These are phyloP conservation scores for Stratiomys singularior DNA, from an alignment of 2,888 invertebrate species.

Conservation along the genomic window DNA sequence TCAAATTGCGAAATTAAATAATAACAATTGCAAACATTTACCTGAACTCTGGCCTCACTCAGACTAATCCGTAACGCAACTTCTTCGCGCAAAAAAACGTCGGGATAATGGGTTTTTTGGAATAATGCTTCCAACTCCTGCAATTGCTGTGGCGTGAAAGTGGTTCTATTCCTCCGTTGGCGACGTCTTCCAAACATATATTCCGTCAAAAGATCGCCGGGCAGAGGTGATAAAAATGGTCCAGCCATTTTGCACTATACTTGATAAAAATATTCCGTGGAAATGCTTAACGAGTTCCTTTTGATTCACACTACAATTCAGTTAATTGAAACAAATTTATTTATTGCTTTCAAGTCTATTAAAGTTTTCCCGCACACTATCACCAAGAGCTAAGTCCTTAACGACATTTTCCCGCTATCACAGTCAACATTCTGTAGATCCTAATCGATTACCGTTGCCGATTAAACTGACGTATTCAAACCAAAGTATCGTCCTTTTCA, in stretches of 20 bases:
- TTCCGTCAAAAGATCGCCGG: conserved; percentile 88
- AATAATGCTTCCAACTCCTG: conserved; percentile 91
- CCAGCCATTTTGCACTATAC: conserved; percentile 75
- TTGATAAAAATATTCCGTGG: neutral
- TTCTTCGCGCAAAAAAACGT: conserved; percentile 84
- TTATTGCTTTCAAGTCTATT: too few relatives aligned
- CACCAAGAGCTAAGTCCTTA: neutral
- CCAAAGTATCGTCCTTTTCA: conserved; percentile 48
- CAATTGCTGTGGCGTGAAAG: conserved; percentile 93
- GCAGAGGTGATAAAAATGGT: conserved; percentile 85
- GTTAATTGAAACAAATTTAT: neutral
- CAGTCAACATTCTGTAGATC: neutral
- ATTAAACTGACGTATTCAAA: conserved; percentile 48
- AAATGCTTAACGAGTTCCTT: neutral
- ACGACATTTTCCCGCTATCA: conserved; percentile 7
- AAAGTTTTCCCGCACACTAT: conserved; percentile 3
- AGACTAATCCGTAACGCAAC: conserved; percentile 90
- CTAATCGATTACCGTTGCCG: conserved; percentile 50
- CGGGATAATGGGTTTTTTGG: conserved; percentile 95
- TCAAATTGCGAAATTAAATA: too few relatives aligned
- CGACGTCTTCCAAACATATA: conserved; percentile 92
- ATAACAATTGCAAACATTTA: conserved; percentile 51
- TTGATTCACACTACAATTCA: neutral
- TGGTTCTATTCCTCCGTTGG: conserved; percentile 90
- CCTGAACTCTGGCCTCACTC: conserved; percentile 91